Base-by-base conservation (phyloP, 2,888 invertebrate species). In the Argyresthia albistria region DNA sequence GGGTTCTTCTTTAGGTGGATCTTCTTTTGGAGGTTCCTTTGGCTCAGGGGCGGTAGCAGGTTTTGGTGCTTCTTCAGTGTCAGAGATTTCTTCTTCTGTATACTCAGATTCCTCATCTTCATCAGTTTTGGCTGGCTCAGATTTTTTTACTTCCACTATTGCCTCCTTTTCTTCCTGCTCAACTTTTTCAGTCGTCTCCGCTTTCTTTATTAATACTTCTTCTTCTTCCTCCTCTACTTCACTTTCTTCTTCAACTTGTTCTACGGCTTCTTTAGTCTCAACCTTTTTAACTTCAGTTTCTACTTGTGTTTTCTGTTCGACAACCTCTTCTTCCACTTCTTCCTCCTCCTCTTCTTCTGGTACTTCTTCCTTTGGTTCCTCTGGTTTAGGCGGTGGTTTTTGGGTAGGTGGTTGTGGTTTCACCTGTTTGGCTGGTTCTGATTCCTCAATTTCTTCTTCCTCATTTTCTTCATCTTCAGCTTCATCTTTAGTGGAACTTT, bases 391-490 rank as follows among this genome's bases (percentile, higher is more conserved):
- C 48, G 61, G 58, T 51, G 59, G 58, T 52, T 60, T 56, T 52
- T 60, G 58, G 35, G 54, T 45, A 50, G 54, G 43, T 11, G 54
- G 55, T 36, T 58, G 54, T 55, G 55, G 55, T 55, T 66, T 60
- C 52, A 51, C 39, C 10, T 42, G 58, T 47, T 61, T 59, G 4
- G 55, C 53, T 35, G 58, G 57, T 46, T 53, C 60, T 54, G 67
- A 69, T 54, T 65, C 68, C 54, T 64, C 69, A 54, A 63, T 67
- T 48, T 64, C 66, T 52, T 63, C 66, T 46, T 67, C 67, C 52
- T 63, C 60, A 45, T 70, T 66, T 49, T 70, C 64, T 55, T 75
- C 67, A 14, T 70, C 61, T 39, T 70, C 66, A 48, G 73, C 67
- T 55, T 64, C 64, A 12, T 59, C 55, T 52, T 60, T 43, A 0